Evolutionary conservation across 2,113 vertebrate genomes (phyloP).

Genomic region (Scortum barcoo): DNA sequence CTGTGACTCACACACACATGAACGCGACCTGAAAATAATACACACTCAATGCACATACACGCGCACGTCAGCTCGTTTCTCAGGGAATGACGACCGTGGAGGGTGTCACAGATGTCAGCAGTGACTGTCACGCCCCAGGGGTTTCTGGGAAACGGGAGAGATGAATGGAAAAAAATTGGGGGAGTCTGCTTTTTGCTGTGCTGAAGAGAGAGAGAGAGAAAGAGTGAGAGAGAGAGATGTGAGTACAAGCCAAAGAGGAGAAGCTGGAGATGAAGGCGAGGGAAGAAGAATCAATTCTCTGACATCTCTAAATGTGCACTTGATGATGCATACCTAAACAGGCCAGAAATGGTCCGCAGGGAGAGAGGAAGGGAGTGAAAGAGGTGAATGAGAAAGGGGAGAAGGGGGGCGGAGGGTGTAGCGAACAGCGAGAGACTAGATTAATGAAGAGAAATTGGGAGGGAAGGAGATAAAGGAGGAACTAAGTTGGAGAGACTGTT

Average conservation of each 20-base stretch:
- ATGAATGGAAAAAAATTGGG: constrained; percentile 28
- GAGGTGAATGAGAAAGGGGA: constrained; percentile 36
- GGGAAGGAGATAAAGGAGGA: constrained; percentile 51
- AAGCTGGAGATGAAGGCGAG: constrained; percentile 72
- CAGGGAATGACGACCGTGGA: constrained; percentile 37
- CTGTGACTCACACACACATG: not conserved
- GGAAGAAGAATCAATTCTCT: constrained; percentile 77
- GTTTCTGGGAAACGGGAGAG: constrained; percentile 40
- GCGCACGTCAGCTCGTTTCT: constrained; percentile 45
- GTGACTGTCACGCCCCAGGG: constrained; percentile 58
- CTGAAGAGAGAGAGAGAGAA: constrained; percentile 5
- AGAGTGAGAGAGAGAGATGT: constrained; percentile 40
- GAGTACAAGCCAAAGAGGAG: constrained; percentile 53
- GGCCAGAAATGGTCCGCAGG: constrained; percentile 62
- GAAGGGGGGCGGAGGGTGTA: not conserved
- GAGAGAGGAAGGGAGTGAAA: constrained; percentile 43
- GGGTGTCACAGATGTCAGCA: constrained; percentile 67
- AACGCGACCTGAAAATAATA: constrained; percentile 8
- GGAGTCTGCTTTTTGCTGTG: constrained; percentile 32
- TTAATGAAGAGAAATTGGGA: constrained; percentile 68
- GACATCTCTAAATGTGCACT: constrained; percentile 78
- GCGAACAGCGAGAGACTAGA: constrained; percentile 36
- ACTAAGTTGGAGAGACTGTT: constrained; percentile 53
- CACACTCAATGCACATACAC: not conserved
- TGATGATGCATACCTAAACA: constrained; percentile 83